Evolutionary conservation across 53 echinoderm and acorn worm genomes (phyloP).

Genomic region (Temnopleurus reevesii): DNA sequence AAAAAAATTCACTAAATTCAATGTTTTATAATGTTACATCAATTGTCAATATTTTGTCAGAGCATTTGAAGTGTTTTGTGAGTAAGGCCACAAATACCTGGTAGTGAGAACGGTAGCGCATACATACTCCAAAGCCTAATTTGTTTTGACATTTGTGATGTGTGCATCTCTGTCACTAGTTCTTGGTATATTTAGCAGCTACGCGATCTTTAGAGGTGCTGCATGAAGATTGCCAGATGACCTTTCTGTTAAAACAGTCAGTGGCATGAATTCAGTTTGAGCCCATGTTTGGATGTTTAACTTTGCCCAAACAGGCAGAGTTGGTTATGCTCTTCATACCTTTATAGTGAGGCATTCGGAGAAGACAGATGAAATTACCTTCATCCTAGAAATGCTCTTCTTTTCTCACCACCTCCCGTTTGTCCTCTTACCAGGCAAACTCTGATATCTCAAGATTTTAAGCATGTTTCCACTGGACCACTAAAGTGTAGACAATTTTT

Average conservation of each 20-base stretch:
- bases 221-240: background rate
- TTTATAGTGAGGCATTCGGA: background rate
- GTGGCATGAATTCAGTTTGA: slow-evolving; percentile 37
- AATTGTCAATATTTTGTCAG: background rate
- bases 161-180: slow-evolving; percentile 23
- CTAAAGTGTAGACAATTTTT: background rate
- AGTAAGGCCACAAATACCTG: background rate
- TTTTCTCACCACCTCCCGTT: background rate
- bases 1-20: too few species aligned
- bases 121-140: background rate
- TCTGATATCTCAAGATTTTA: background rate
- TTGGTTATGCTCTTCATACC: slow-evolving; percentile 11
- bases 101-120: background rate
- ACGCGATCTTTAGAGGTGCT: background rate
- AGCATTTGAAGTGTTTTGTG: background rate
- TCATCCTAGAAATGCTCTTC: slow-evolving; percentile 16
- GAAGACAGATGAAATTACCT: slow-evolving; percentile 32
- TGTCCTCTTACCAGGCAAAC: slow-evolving; percentile 15
- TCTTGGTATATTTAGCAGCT: background rate
- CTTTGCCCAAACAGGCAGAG: background rate
- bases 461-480: background rate
- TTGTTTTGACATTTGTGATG: slow-evolving; percentile 32
- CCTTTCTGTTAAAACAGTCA: background rate
- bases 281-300: slow-evolving; percentile 42
- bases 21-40: too few species aligned